Evolutionary conservation across 2,113 vertebrate genomes (phyloP), one percentile per base, ranked within the genome.

Genomic region (Larimichthys polyactis): DNA sequence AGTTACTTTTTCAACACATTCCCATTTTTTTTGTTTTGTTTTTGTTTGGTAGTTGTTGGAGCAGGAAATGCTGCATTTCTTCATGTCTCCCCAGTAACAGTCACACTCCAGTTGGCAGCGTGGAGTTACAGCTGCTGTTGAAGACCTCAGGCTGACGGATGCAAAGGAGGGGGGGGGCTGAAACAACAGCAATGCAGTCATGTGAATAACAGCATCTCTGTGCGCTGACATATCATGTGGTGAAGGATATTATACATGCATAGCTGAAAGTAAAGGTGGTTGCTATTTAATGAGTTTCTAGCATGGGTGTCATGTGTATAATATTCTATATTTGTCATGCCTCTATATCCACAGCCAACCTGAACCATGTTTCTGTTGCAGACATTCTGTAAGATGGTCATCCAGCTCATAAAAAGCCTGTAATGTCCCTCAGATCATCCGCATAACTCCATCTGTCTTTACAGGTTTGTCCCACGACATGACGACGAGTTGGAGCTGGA

Each of bases 401-500:
- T 29, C 43, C 63, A 5, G 40, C 36, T 57, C 55, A 32, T 48
- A 12, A 71, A 71, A 46, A 51, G 15, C 44, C 63, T 48, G 14
- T 14, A 29, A 48, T 5, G 2, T 19, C 7, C 46, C 1, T 40
- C 11, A 5, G 27, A 46, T 58, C 48, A 1, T 48, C 3, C 5
- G 0, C 46, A 11, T 40, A 5, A 60, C 11, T 12, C 10, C 8
- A 4, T 69, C 55, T 44, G 19, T 63, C 36, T 66, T 16, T 0
- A 24, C 90, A 83, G 98, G 94, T 99, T 99, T 85, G 95, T 99
- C 86, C 98, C 98, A 74, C 96, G 98, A 48, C 98, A 99, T 0
- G 96, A 95, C 11, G 98, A 99, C 0, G 98, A 99, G 91, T 87
- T 99, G 79, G 97, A 99, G 92, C 92, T 99, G 87, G 98, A 99